Evolutionary conservation across 2,113 vertebrate species (phyloP).

Genomic region (Semicossyphus pulcher): DNA sequence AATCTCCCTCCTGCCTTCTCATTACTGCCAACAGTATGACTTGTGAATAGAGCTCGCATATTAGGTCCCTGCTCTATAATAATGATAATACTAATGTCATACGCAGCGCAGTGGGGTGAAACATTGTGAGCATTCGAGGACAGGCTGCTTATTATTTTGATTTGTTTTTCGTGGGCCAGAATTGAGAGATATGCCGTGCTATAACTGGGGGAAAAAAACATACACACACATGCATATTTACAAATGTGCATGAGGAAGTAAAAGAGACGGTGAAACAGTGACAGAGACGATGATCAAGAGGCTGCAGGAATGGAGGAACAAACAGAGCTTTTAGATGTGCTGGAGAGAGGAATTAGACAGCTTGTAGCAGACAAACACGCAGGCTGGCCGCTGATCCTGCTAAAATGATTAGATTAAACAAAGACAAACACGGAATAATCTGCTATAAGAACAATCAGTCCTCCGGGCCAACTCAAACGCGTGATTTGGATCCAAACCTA

Average conservation of each 20-base stretch:
- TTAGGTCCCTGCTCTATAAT: slow-evolving; percentile 39
- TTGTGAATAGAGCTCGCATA: slow-evolving; percentile 52
- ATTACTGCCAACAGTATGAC: slow-evolving; percentile 47
- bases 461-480: slow-evolving; percentile 71
- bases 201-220: slow-evolving; percentile 1
- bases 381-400: slow-evolving; percentile 77
- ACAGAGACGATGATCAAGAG: slow-evolving; percentile 47
- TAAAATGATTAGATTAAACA: slow-evolving; percentile 83
- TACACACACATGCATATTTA: slow-evolving; percentile 38
- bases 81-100: slow-evolving; percentile 39
- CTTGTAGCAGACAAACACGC: slow-evolving; percentile 78
- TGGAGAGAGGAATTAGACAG: slow-evolving; percentile 76
- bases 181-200: slow-evolving; percentile 1
- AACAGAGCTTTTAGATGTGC: slow-evolving; percentile 59
- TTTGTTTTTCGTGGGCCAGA: not conserved
- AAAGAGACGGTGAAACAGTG: slow-evolving; percentile 54
- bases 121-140: slow-evolving; percentile 10
- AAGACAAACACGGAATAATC: slow-evolving; percentile 81
- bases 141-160: not conserved
- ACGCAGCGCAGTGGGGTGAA: slow-evolving; percentile 32
- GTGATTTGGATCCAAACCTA: slow-evolving; percentile 74
- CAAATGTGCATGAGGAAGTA: slow-evolving; percentile 25
- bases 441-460: slow-evolving; percentile 78
- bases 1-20: slow-evolving; percentile 49
- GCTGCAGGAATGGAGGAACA: slow-evolving; percentile 45